Base-by-base conservation (phyloP, 2,113 vertebrate species). In the Clarias gariepinus region DNA sequence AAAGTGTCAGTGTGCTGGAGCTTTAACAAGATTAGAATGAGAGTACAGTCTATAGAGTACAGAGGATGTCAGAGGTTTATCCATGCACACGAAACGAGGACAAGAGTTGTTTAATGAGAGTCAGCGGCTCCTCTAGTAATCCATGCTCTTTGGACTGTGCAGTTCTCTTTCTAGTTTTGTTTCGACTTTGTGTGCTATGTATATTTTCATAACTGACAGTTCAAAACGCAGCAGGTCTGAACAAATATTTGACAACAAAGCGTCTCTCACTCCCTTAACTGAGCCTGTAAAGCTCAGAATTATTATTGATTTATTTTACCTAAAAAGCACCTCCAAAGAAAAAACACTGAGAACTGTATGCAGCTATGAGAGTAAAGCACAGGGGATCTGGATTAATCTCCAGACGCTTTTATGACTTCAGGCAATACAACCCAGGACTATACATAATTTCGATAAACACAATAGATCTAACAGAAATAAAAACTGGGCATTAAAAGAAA, bases 11-110 rank as follows among this genome's bases (percentile, higher is more conserved):
- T 66, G 47, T 66, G 68, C 55, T 19, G 9, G 12, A 81, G 41
- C 30, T 88, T 88, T 87, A 83, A 69, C 74, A 9, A 57, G 86
- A 85, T 86, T 88, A 84, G 41, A 53, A 58, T 15, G 63, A 60
- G 61, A 66, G 71, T 69, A 69, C 23, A 47, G 83, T 71, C 36
- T 80, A 16, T 28, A 85, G 36, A 74, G 12, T 28, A 85, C n/a
- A 64, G 36, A 71, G 78, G 30, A 85, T 23, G 55, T 73, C 30
- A 15, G 41, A 60, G 63, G 55, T 82, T 86, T 85, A 85, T 79
- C 61, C 60, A 68, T 63, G 63, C 73, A 53, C 16, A 47, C 80
- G 79, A 19, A 68, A 78, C 63, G 28, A 28, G 47, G 41, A 76
- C 30, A 41, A 82, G 57, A 52, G 57, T 21, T n/a, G 55, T 63